Evolutionary conservation across 1,140 invertebrate genomes (phyloP).

Genomic region (Atta cephalotes): DNA sequence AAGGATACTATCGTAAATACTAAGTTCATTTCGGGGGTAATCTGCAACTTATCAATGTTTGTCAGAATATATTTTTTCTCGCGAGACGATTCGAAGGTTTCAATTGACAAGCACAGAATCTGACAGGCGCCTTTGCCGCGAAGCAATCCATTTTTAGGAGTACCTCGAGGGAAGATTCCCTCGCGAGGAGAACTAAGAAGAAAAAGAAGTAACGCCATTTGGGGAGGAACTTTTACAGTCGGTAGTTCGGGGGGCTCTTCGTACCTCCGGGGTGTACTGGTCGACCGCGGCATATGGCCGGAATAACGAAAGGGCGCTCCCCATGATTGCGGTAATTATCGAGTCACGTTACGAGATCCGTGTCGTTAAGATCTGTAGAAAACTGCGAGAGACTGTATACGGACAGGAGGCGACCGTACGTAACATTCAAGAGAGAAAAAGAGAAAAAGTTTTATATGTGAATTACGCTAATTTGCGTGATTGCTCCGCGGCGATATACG

Average conservation of each 20-base stretch:
- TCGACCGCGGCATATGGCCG: constrained; percentile 76
- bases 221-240: constrained; percentile 79
- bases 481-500: constrained; percentile 21
- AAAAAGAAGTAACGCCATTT: constrained; percentile 41
- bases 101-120: constrained; percentile 35
- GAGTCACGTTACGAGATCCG: constrained; percentile 80
- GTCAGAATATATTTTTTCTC: background rate
- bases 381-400: background rate
- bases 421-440: constrained; percentile 28
- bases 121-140: background rate
- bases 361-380: constrained; percentile 41
- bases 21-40: background rate
- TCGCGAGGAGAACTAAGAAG: constrained; percentile 1
- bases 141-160: constrained; percentile 18
- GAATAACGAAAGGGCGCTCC: constrained; percentile 79
- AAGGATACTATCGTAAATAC: background rate
- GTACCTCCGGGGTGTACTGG: constrained; percentile 71
- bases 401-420: constrained; percentile 34
- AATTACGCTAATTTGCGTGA: constrained; percentile 59
- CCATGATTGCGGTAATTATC: constrained; percentile 82
- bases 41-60: background rate
- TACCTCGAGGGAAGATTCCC: background rate
- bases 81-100: background rate
- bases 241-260: constrained; percentile 66
- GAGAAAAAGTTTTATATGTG: constrained; percentile 49